A percentile compares a stretch with the other conserved stretches of the same genome.
Evolutionary conservation across 2,113 vertebrate species (phyloP).

Genomic region (Pteronura brasiliensis): DNA sequence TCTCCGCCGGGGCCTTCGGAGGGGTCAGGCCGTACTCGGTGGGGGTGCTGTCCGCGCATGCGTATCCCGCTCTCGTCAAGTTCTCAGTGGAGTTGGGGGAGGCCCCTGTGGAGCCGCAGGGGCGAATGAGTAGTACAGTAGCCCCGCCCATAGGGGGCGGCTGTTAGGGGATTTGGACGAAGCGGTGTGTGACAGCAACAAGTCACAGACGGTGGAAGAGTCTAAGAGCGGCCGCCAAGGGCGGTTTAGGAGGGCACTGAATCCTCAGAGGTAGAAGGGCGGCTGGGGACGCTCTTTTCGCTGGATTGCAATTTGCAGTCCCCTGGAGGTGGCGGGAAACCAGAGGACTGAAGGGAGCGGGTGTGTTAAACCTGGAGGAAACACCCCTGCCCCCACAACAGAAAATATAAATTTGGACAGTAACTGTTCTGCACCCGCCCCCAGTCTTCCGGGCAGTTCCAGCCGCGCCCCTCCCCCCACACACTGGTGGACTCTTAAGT

Average conservation of each 20-base stretch:
- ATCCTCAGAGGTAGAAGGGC: background rate
- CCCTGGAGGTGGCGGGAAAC: background rate
- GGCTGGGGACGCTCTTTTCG: background rate
- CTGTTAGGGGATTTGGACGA: background rate
- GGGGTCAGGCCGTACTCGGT: too few relatives aligned
- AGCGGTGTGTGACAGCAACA: background rate
- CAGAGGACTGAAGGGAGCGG: background rate
- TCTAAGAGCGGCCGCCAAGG: background rate
- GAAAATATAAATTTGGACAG: background rate
- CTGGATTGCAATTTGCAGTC: background rate
- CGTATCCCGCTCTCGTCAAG: fast-evolving
- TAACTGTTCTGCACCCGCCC: background rate
- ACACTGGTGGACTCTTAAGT: background rate
- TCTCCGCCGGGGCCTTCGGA: background rate
- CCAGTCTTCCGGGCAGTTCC: background rate
- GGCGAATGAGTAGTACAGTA: background rate
- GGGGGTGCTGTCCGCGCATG: background rate
- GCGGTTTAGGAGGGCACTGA: background rate
- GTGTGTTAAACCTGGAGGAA: background rate
- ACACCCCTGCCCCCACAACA: background rate
- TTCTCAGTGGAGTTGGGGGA: too few relatives aligned
- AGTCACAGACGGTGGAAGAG: background rate
- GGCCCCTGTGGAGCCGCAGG: background rate
- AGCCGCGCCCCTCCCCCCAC: background rate
- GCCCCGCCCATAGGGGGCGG: background rate